Base-by-base conservation (phyloP, 2,888 invertebrate species). In the Euplagia quadripunctaria region DNA sequence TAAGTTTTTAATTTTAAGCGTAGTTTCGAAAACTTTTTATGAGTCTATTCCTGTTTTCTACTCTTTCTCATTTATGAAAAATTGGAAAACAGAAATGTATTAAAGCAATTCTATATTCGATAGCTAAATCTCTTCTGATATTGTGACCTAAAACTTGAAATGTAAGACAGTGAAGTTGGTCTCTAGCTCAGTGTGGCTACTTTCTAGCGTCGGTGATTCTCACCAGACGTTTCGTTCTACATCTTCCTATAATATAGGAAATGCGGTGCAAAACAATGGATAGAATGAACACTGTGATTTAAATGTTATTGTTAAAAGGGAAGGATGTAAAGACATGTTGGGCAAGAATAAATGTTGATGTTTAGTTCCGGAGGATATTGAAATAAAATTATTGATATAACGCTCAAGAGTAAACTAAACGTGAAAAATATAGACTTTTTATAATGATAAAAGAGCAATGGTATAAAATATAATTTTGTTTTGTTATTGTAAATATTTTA, bases 241-340 rank as follows among this genome's bases (percentile, higher is more conserved):
- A 82, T 70, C 76, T 85, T 79, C 80, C 84, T 86, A 82, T 77
- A 79, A 81, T 84, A 81, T 84, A 86, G 86, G 85, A 80, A 80
- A 83, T 84, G 79, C 81, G 87, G 88, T 88, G 88, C 87, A 86
- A 86, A 85, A 86, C 86, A 82, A 84, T 69, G 83, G 79, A 88
- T 85, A 81, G 82, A 90, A 85, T 87, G 83, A 86, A 83, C 88
- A 88, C 92, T 94, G 94, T 94, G 94, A 94, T 94, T 90, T 91
- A 86, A 90, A 90, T 89, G 89, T 92, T 91, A 87, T 89, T 89
- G 88, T 85, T 87, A 87, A 79, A 75, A 79, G 79, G 70, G 70
- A 82, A 83, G 85, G 82, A 87, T 86, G 82, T 86, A 82, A 80
- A 81, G 80, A 82, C 70, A 77, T 83, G 83, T 85, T 80, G 84